These are phyloP conservation scores for Oryctolagus cuniculus DNA, from an alignment of 2,113 vertebrate species.

Conservation along the genomic window DNA sequence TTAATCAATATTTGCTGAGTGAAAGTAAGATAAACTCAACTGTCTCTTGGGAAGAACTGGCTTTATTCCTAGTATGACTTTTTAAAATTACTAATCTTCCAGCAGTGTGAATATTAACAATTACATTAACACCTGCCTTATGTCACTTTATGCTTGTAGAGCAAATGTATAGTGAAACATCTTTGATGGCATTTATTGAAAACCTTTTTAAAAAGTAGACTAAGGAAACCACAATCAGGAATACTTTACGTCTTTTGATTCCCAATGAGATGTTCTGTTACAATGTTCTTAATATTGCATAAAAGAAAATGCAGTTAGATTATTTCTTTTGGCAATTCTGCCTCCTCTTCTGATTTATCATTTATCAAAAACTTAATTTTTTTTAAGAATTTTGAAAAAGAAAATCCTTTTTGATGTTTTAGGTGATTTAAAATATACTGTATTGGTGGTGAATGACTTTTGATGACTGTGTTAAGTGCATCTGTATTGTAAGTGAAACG, in stretches of 20 bases:
- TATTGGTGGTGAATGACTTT: constrained; percentile 91
- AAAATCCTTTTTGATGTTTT: constrained; percentile 89
- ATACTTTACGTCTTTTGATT: constrained; percentile 81
- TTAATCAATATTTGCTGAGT: constrained; percentile 70
- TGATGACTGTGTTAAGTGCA: constrained; percentile 93
- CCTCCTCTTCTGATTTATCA: constrained; percentile 77
- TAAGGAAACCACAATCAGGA: constrained; percentile 80
- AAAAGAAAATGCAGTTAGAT: constrained; percentile 81
- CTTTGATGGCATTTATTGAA: constrained; percentile 75
- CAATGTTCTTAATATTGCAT: constrained; percentile 79
- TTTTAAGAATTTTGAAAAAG: constrained; percentile 84
- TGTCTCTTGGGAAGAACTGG: constrained; percentile 64
- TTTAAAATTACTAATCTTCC: constrained; percentile 70
- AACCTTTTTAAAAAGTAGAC: constrained; percentile 62
- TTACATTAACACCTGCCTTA: constrained; percentile 77
- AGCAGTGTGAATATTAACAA: constrained; percentile 77
- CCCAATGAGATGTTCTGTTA: constrained; percentile 81
- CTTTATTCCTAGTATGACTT: constrained; percentile 64
- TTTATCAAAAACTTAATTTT: constrained; percentile 83
- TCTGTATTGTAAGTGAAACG: constrained; percentile 94
- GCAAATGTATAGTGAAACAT: constrained; percentile 76
- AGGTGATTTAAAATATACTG: constrained; percentile 89
- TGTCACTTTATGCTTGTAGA: constrained; percentile 79
- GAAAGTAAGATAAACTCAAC: constrained; percentile 49
- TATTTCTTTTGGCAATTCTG: constrained; percentile 81